Evolutionary conservation across 2,113 vertebrate genomes (phyloP), one percentile per base, ranked within the genome.

Genomic region (Dascyllus trimaculatus): DNA sequence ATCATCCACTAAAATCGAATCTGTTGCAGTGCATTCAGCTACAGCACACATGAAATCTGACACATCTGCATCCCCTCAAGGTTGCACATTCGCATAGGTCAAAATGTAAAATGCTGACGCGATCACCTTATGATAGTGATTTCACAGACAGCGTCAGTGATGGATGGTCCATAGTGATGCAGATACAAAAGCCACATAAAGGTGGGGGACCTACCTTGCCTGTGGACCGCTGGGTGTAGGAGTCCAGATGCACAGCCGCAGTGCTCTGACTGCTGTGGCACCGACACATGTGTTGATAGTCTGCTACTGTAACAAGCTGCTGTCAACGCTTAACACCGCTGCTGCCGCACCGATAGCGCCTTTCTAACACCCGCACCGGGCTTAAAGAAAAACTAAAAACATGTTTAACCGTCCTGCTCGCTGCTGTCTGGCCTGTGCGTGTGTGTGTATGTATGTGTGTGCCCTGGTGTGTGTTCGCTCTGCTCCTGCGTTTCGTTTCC

Each of bases 221-320:
- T 46, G 56, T 53, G 60, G 71, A 74, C 43, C 71, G 62, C 53
- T 72, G 65, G 60, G 74, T 80, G 78, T 74, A 29, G 69, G 52
- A 84, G 75, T 81, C 75, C 75, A 71, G 74, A 83, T 85, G 83
- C 81, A 68, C 75, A 80, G 81, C 89, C 88, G 93, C 92, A 90
- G 89, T 88, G 90, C 78, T 87, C 79, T 65, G 53, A 0, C 24
- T 1, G 9, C 61, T 45, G 60, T 51, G 70, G n/a, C 70, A 66
- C 72, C 54, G 49, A 53, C 82, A 78, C 90, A 87, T 90, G 81
- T 85, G 86, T 84, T 78, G 78, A 78, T 18, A 46, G 71, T 74
- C 71, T 25, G 69, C 57, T 75, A 79, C 17, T 32, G 26, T 1
- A 63, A 66, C 18, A 62, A 72, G 46, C 62, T 25, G 58, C 77